These are phyloP conservation scores for Tetranychus piercei DNA, from an alignment of 2,888 invertebrate genomes.

Conservation along the genomic window DNA sequence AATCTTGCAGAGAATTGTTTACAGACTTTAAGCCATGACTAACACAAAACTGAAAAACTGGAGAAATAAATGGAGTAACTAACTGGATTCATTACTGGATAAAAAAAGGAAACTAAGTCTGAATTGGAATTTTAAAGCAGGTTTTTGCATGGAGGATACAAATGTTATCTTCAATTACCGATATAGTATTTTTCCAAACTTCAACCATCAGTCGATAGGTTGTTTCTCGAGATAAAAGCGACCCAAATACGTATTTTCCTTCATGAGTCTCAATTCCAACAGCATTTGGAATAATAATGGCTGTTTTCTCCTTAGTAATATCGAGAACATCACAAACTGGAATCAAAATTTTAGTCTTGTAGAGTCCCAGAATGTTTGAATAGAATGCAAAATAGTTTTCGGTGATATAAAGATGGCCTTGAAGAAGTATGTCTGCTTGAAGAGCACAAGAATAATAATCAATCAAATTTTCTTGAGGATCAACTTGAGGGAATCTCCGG, in stretches of 20 bases:
- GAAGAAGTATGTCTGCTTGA: slow-evolving; percentile 83
- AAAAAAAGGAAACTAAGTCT: not conserved
- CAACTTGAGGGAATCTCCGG: slow-evolving; percentile 25
- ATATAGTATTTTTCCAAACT: slow-evolving; percentile 42
- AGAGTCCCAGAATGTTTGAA: slow-evolving; percentile 78
- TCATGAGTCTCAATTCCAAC: slow-evolving; percentile 68
- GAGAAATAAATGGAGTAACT: too few relatives aligned
- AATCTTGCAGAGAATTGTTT: too few relatives aligned
- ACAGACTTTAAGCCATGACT: too few relatives aligned
- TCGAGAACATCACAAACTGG: slow-evolving; percentile 64
- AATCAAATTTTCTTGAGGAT: slow-evolving; percentile 24
- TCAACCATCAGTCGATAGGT: slow-evolving; percentile 69
- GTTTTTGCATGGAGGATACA: not conserved
- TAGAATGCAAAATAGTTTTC: slow-evolving; percentile 90
- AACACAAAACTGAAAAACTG: too few relatives aligned
- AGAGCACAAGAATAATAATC: slow-evolving; percentile 78
- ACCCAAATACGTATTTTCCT: slow-evolving; percentile 68
- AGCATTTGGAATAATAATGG: slow-evolving; percentile 80
- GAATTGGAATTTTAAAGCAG: not conserved
- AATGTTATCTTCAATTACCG: slow-evolving; percentile 3
- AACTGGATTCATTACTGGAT: not conserved
- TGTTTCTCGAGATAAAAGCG: slow-evolving; percentile 66
- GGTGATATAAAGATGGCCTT: slow-evolving; percentile 84
- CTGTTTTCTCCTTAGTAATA: slow-evolving; percentile 81
- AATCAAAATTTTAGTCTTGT: slow-evolving; percentile 78